phyloP scores from a whole-genome alignment of 2,113 vertebrate genomes.

The Columbina picui region DNA sequence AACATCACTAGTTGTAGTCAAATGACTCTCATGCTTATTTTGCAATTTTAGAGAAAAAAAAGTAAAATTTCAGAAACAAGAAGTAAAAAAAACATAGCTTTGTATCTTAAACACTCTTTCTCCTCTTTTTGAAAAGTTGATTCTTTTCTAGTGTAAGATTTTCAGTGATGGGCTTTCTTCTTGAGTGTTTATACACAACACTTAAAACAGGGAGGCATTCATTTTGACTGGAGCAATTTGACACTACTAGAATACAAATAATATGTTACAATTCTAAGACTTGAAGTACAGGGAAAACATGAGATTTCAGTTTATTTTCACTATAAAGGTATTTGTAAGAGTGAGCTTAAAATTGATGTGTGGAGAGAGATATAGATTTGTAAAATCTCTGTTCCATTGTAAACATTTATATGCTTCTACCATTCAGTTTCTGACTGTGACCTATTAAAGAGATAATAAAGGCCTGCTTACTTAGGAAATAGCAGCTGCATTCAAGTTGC shows the following conservation, averaged over 20 bases:
- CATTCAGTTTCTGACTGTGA: not conserved
- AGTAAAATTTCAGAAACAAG: not conserved
- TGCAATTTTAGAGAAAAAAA: not conserved
- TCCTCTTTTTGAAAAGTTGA: not conserved
- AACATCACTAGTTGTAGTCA: not conserved
- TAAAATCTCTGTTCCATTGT: not conserved
- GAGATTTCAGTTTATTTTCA: not conserved
- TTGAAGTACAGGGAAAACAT: not conserved
- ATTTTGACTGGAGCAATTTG: not conserved
- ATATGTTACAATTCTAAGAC: not conserved
- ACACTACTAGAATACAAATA: constrained; percentile 13
- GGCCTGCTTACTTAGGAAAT: not conserved
- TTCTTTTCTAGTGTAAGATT: not conserved
- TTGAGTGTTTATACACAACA: not conserved
- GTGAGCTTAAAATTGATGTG: not conserved
- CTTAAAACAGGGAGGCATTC: not conserved
- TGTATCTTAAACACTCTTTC: not conserved
- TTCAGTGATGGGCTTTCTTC: not conserved
- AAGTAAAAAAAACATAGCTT: not conserved
- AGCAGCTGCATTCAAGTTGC: not conserved
- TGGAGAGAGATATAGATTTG: not conserved
- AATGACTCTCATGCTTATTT: not conserved
- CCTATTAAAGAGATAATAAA: not conserved
- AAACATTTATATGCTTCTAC: not conserved
- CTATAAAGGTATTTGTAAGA: not conserved